Evolutionary conservation across 2,888 invertebrate species (phyloP).

Genomic region (Camponotus fellah): DNA sequence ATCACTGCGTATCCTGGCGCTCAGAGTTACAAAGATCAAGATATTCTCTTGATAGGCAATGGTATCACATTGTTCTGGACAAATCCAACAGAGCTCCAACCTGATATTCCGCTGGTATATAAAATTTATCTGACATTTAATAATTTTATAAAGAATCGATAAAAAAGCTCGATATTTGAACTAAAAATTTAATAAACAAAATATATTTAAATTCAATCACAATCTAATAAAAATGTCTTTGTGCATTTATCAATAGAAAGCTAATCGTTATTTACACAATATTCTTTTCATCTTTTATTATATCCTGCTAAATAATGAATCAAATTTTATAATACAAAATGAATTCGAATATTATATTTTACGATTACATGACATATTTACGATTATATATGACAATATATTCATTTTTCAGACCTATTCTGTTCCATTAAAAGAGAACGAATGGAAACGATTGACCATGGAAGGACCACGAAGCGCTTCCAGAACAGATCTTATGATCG

Average conservation of each 20-base stretch:
- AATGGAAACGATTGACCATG: slow-evolving; percentile 89
- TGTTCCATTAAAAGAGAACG: slow-evolving; percentile 89
- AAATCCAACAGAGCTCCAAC: slow-evolving; percentile 88
- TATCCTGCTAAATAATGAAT: not conserved
- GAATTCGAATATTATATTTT: slow-evolving; percentile 33
- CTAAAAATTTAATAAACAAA: not conserved
- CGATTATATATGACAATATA: not conserved
- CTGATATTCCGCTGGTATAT: slow-evolving; percentile 88
- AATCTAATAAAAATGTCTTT: not conserved
- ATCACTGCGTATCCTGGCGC: slow-evolving; percentile 88
- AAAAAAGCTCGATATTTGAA: not conserved
- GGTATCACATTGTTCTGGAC: slow-evolving; percentile 92
- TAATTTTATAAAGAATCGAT: not conserved
- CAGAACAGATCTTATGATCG: slow-evolving; percentile 94
- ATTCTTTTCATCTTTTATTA: not conserved
- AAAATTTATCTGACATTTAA: not conserved
- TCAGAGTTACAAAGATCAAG: slow-evolving; percentile 89
- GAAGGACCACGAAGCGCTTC: slow-evolving; percentile 89
- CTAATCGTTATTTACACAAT: not conserved
- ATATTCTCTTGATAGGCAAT: slow-evolving; percentile 94
- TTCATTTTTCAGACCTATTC: slow-evolving; percentile 87
- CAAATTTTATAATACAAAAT: not conserved
- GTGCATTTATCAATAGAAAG: not conserved
- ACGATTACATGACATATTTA: slow-evolving; percentile 7
- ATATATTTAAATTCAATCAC: not conserved